These are phyloP conservation scores for Trichacis sp. DNA, from an alignment of 2,888 invertebrate genomes.

Conservation along the genomic window DNA sequence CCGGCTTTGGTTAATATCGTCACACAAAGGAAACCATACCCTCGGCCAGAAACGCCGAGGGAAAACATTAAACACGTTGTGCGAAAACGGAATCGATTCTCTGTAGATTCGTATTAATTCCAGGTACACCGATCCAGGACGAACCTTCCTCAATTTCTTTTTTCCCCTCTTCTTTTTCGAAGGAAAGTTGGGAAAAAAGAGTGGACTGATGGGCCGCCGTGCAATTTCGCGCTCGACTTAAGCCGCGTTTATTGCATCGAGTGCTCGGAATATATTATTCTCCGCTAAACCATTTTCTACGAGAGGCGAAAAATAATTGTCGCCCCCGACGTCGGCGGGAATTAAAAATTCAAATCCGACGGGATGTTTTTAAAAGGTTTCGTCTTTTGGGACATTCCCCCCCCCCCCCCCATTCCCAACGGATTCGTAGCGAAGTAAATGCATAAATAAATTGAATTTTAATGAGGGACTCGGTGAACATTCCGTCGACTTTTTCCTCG, in stretches of 20 bases:
- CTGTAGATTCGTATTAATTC: constrained; percentile 38
- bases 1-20: constrained; percentile 39
- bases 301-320: background rate
- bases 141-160: constrained; percentile 13
- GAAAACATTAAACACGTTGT: constrained; percentile 27
- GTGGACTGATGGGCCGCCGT: constrained; percentile 32
- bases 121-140: constrained; percentile 38
- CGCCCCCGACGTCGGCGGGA: background rate
- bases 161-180: too few species aligned
- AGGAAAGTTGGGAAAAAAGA: constrained; percentile 32
- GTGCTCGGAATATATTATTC: constrained; percentile 39
- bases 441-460: background rate
- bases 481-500: background rate
- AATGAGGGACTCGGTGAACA: background rate
- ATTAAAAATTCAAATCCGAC: background rate
- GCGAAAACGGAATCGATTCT: constrained; percentile 26
- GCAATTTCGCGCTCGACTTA: constrained; percentile 42
- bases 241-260: constrained; percentile 40
- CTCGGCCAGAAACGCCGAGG: constrained; percentile 20
- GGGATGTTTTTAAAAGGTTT: background rate
- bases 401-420: too few species aligned
- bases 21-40: constrained; percentile 33
- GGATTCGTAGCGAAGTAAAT: background rate
- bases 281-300: constrained; percentile 18
- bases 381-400: background rate